phyloP scores from a whole-genome alignment of 2,888 invertebrate genomes.

The Lottia gigantea region DNA sequence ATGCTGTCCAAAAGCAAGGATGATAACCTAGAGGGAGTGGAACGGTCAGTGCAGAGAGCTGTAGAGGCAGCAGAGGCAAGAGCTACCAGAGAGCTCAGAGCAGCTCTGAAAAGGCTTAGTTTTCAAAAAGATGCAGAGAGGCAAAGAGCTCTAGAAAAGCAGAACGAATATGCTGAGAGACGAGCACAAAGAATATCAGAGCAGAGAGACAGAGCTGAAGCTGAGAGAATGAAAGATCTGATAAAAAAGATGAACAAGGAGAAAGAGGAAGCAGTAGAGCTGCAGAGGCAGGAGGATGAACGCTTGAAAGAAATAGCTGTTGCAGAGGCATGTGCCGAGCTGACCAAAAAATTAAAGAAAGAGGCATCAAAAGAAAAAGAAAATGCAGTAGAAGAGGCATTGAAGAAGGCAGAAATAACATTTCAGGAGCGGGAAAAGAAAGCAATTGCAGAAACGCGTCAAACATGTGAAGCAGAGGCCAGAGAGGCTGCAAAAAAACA shows the following conservation, averaged over 20 bases:
- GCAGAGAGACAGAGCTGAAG: slow-evolving; percentile 57
- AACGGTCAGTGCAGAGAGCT: slow-evolving; percentile 50
- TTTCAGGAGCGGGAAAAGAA: slow-evolving; percentile 52
- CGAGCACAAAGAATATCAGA: slow-evolving; percentile 52
- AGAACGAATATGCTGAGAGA: slow-evolving; percentile 59
- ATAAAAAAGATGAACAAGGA: slow-evolving; percentile 49
- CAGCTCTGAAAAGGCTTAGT: slow-evolving; percentile 48
- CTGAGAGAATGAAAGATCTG: slow-evolving; percentile 53
- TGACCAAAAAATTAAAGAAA: slow-evolving; percentile 43
- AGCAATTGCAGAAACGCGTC: slow-evolving; percentile 47
- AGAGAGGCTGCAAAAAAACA: slow-evolving; percentile 51
- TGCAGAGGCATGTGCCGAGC: slow-evolving; percentile 50
- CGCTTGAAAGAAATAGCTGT: slow-evolving; percentile 52
- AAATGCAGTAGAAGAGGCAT: slow-evolving; percentile 52
- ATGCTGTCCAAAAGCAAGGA: slow-evolving; percentile 43
- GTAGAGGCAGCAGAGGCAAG: slow-evolving; percentile 53
- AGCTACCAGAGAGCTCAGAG: slow-evolving; percentile 56
- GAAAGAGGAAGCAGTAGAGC: slow-evolving; percentile 51
- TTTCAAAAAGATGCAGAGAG: slow-evolving; percentile 53
- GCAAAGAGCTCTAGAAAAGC: slow-evolving; percentile 48
- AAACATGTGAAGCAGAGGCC: slow-evolving; percentile 54
- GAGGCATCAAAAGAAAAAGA: slow-evolving; percentile 57
- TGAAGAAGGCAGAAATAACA: slow-evolving; percentile 55
- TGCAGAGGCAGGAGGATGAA: slow-evolving; percentile 58
- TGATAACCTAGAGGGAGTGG: slow-evolving; percentile 50